Base-by-base conservation (phyloP, 2,888 invertebrate genomes). In the Chaetogeoica ovagalla region DNA sequence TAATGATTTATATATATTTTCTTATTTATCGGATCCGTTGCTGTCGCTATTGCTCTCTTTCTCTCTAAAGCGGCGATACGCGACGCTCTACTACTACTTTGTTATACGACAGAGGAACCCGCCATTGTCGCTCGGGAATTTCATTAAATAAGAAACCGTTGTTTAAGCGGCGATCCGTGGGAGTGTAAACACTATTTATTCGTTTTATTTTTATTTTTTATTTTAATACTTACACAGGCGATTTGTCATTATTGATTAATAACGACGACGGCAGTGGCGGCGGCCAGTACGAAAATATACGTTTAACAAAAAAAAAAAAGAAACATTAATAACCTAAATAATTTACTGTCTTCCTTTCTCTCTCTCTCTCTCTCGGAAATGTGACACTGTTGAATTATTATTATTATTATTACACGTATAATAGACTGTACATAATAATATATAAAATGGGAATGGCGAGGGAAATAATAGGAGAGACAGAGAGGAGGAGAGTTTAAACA, bases 171-270 rank as follows among this genome's bases (percentile, higher is more conserved):
- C 21, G 11, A 59, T n/a, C n/a, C n/a, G 17, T 9, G 19, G 23
- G 43, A n/a, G 62, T 48, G 62, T 48, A 73, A 73, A 73, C 48
- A 48, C 48, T 72, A 60, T 60, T 59, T 39, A 7, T 39, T n/a
- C 37, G n/a, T 30, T 17, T 39, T 0, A 0, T 30, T 68, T 52
- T 48, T 68, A 21, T n/a, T 68, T 48, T 43, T 72, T 72, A 39
- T n/a, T 71, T 71, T 55, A 48, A 48, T 37, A 57, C 62, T 48
- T 13, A 52, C 73, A 62, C 48, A 8, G 21, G 17, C 63, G 48
- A 65, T 74, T 74, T 74, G 63, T 74, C 74, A 74, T 65, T 74
- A 74, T 74, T 74, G 74, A 74, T 65, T 63, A 74, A 74, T n/a
- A n/a, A n/a, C n/a, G n/a, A n/a, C n/a, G n/a, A n/a, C n/a, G n/a